Conservation (phyloP, 30 jellyfish, hydroid and myxozoan genomes). For the Nemopilema nomurai region DNA sequence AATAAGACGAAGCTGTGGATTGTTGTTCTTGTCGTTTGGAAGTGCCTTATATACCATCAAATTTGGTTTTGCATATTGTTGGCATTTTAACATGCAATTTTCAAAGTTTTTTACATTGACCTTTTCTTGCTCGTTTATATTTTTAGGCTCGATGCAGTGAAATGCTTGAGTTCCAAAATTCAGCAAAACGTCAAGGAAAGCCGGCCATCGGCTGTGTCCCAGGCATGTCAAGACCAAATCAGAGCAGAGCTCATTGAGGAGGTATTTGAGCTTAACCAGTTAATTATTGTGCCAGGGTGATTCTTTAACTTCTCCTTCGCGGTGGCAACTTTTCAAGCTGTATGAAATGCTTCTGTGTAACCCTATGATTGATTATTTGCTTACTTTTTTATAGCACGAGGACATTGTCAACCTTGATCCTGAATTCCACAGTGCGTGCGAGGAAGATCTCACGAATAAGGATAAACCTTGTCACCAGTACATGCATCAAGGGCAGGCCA, state of each 20-base stretch:
- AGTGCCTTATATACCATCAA: too few species aligned
- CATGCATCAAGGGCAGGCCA: conserved; percentile 63
- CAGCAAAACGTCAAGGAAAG: conserved; percentile 45
- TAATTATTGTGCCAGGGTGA: too few species aligned
- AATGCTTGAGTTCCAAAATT: conserved; percentile 73
- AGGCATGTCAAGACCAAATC: conserved; percentile 74
- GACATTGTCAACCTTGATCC: conserved; percentile 79
- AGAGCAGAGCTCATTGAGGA: conserved; percentile 76
- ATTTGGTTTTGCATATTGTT: too few species aligned
- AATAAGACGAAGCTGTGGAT: too few species aligned
- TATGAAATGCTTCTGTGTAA: neutral
- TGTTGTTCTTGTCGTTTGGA: too few species aligned
- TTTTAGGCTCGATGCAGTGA: conserved; percentile 85
- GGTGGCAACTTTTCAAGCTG: too few species aligned
- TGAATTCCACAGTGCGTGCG: conserved; percentile 58
- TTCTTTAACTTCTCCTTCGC: too few species aligned
- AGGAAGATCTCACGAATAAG: conserved; percentile 45
- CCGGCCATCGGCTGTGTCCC: conserved; percentile 50
- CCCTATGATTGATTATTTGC: neutral
- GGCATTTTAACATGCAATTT: too few species aligned
- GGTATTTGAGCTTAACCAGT: conserved; percentile 58
- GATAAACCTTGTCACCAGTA: conserved; percentile 50
- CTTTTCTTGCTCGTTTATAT: neutral
- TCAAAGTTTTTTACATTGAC: neutral
- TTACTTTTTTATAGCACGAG: conserved; percentile 74